These are phyloP conservation scores for Brachymystax lenok DNA, from an alignment of 2,797 vertebrate genomes.

Conservation along the genomic window DNA sequence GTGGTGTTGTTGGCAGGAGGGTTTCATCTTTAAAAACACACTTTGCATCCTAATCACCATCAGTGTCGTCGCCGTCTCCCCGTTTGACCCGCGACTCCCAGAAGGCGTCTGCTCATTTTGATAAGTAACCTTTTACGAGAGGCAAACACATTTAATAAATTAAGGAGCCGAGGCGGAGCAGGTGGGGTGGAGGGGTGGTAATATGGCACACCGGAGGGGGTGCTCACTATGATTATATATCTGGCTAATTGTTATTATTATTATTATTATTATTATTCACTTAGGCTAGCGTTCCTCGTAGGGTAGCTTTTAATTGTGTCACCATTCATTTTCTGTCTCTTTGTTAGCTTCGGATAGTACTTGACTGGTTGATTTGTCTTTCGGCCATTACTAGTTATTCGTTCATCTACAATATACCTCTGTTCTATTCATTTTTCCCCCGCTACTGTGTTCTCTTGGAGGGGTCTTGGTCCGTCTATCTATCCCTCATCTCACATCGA, in stretches of 20 bases:
- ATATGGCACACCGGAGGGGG: slow-evolving; percentile 39
- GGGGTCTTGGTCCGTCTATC: background rate
- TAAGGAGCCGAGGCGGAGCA: slow-evolving; percentile 58
- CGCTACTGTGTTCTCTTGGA: background rate
- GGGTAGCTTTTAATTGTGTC: background rate
- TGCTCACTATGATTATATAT: slow-evolving; percentile 46
- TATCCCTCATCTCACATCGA: background rate
- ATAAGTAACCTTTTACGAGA: slow-evolving; percentile 66
- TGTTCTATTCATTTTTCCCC: background rate
- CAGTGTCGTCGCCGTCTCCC: slow-evolving; percentile 42
- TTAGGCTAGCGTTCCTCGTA: background rate
- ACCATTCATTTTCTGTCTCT: background rate
- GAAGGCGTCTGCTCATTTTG: slow-evolving; percentile 51
- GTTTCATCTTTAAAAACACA: slow-evolving; percentile 52
- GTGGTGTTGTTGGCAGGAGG: slow-evolving; percentile 55
- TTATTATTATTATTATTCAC: background rate
- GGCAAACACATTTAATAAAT: slow-evolving; percentile 72
- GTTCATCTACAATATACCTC: no score
- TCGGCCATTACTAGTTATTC: background rate
- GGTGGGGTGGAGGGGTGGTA: slow-evolving; percentile 46
- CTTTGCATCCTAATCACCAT: slow-evolving; percentile 61
- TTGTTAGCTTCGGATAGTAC: background rate
- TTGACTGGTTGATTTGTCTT: background rate
- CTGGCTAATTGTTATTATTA: slow-evolving; percentile 38
- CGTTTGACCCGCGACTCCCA: slow-evolving; percentile 55